A percentile compares a stretch with the other conserved stretches of the same genome.
Conservation (phyloP, 2,888 invertebrate species). For the Folsomia manolachei region DNA sequence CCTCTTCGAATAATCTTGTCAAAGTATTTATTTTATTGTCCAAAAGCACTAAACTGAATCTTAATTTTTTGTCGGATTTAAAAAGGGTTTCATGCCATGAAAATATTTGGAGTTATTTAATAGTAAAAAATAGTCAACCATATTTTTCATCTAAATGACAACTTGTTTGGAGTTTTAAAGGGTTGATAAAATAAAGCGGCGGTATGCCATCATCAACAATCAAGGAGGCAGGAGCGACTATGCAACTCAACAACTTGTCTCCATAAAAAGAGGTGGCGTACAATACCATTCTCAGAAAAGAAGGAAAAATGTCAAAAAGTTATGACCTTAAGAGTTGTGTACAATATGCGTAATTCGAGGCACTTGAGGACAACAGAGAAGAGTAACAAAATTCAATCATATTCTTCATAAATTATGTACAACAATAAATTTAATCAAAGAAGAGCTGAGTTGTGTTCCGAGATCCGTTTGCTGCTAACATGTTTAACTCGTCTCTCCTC, state of each 20-base stretch:
- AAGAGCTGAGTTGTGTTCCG: not conserved
- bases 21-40: not conserved
- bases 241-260: conserved; percentile 34
- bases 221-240: conserved; percentile 32
- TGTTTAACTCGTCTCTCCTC: not conserved
- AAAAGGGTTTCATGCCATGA: too few species aligned
- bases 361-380: not conserved
- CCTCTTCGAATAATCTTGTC: not conserved
- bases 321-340: too few species aligned
- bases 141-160: not conserved
- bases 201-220: conserved; percentile 24
- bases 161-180: not conserved
- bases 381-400: conserved; percentile 33
- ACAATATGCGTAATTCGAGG: not conserved
- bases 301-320: not conserved
- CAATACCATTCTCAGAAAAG: conserved; percentile 8
- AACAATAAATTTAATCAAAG: conserved; percentile 20
- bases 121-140: not conserved
- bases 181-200: not conserved
- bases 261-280: conserved; percentile 25
- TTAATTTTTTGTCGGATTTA: not conserved
- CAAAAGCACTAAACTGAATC: not conserved
- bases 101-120: not conserved
- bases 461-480: too few species aligned
- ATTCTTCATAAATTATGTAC: conserved; percentile 38